A percentile compares a stretch with the other conserved stretches of the same genome.
These are phyloP conservation scores for Yponomeuta evonymella DNA, from an alignment of 2,888 invertebrate species.

Conservation along the genomic window DNA sequence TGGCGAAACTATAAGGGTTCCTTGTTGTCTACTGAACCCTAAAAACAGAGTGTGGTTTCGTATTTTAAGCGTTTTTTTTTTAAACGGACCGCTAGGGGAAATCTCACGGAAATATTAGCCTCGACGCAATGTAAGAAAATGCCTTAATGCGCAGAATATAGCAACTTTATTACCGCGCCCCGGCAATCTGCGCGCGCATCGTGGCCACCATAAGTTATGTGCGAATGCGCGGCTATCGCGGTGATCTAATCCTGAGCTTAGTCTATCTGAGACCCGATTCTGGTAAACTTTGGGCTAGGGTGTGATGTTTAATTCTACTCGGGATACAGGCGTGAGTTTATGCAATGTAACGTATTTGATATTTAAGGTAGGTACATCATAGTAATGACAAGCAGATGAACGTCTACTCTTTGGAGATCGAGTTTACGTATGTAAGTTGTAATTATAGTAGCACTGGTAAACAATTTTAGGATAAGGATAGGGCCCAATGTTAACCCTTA, in stretches of 20 bases:
- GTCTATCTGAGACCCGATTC: background rate
- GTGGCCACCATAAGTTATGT: conserved; percentile 14
- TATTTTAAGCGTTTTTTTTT: no score
- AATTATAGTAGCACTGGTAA: no score
- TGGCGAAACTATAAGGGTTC: no score
- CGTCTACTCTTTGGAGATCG: no score
- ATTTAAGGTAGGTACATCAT: no score
- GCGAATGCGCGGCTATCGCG: conserved; percentile 14
- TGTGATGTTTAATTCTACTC: background rate
- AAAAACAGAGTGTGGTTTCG: no score
- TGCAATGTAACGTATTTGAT: background rate
- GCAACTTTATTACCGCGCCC: conserved; percentile 14
- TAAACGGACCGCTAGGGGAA: background rate
- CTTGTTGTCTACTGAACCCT: no score
- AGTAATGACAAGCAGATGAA: no score
- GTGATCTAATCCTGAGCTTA: conserved; percentile 14
- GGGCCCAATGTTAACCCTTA: no score
- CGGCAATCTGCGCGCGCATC: conserved; percentile 12
- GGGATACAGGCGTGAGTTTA: no score
- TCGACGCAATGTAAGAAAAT: background rate
- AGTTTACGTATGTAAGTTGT: no score
- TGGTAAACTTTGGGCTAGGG: background rate
- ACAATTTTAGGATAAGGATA: no score
- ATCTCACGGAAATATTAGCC: background rate
- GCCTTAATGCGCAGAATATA: conserved; percentile 5